These are phyloP conservation scores for Papilio helenus DNA, from an alignment of 1,140 invertebrate species.

Conservation along the genomic window DNA sequence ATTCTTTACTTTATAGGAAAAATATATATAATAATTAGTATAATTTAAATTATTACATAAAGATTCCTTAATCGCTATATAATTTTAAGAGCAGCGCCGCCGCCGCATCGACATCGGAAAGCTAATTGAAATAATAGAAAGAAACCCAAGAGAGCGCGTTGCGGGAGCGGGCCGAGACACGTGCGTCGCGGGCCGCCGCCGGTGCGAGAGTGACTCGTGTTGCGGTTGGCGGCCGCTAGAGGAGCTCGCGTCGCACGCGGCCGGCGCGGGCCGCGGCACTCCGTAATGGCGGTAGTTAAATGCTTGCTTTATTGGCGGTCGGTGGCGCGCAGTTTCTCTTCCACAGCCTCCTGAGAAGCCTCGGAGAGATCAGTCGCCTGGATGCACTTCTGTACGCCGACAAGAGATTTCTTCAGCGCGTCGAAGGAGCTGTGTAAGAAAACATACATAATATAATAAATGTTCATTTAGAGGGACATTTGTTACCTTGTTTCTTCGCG, in stretches of 20 bases:
- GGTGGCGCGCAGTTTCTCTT: slow-evolving; percentile 95
- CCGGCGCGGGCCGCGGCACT: slow-evolving; percentile 41
- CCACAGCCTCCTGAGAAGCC: slow-evolving; percentile 94
- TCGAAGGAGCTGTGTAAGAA: slow-evolving; percentile 92
- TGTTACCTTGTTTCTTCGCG: no score
- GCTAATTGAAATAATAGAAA: slow-evolving; percentile 66
- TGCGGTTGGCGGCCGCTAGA: not conserved
- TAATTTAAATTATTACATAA: slow-evolving; percentile 82
- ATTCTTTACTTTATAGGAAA: slow-evolving; percentile 78
- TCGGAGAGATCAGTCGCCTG: slow-evolving; percentile 97
- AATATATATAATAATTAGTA: slow-evolving; percentile 81
- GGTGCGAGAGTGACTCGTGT: slow-evolving; percentile 4
- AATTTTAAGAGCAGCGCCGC: slow-evolving; percentile 43
- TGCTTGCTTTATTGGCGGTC: slow-evolving; percentile 91
- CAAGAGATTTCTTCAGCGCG: slow-evolving; percentile 96
- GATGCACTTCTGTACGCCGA: slow-evolving; percentile 98
- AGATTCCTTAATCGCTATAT: slow-evolving; percentile 69
- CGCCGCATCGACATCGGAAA: slow-evolving; percentile 56
- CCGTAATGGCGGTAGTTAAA: slow-evolving; percentile 56
- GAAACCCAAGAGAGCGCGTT: slow-evolving; percentile 48
- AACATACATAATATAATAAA: slow-evolving; percentile 19
- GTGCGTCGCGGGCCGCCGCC: not conserved
- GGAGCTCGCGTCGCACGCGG: not conserved
- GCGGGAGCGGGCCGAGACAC: not conserved
- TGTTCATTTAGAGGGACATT: not conserved